phyloP scores from a whole-genome alignment of 2,888 invertebrate species.

The Erebia aethiops region DNA sequence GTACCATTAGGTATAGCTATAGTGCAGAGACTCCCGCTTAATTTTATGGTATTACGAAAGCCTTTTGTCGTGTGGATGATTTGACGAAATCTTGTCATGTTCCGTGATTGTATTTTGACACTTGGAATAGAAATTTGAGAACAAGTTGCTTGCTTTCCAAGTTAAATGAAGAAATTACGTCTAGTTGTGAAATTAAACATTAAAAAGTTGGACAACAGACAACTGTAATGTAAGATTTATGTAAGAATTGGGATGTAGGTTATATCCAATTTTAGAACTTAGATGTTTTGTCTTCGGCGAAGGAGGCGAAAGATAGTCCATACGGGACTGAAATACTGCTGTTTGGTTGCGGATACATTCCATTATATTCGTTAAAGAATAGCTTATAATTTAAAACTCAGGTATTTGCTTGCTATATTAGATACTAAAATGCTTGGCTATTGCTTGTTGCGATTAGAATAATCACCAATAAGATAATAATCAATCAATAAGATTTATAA shows the following conservation, averaged over 20 bases:
- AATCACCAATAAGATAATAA: too few relatives aligned
- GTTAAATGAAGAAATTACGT: background rate
- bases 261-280: too few relatives aligned
- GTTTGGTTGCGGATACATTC: too few relatives aligned
- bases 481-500: too few relatives aligned
- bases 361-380: too few relatives aligned
- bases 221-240: background rate
- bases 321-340: too few relatives aligned
- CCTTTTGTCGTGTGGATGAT: constrained; percentile 34
- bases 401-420: background rate
- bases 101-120: constrained; percentile 49
- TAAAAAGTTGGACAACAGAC: background rate
- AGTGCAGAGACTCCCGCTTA: constrained; percentile 16
- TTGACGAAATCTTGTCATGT: constrained; percentile 33
- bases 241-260: background rate
- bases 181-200: background rate
- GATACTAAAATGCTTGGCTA: background rate
- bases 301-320: too few relatives aligned
- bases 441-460: too few relatives aligned
- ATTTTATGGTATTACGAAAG: constrained; percentile 31
- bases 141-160: constrained; percentile 50
- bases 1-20: background rate
- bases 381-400: background rate
- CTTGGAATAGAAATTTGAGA: constrained; percentile 56
- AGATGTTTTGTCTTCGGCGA: too few relatives aligned